phyloP scores from a whole-genome alignment of 2,797 vertebrate genomes.

The Onychomys torridus region DNA sequence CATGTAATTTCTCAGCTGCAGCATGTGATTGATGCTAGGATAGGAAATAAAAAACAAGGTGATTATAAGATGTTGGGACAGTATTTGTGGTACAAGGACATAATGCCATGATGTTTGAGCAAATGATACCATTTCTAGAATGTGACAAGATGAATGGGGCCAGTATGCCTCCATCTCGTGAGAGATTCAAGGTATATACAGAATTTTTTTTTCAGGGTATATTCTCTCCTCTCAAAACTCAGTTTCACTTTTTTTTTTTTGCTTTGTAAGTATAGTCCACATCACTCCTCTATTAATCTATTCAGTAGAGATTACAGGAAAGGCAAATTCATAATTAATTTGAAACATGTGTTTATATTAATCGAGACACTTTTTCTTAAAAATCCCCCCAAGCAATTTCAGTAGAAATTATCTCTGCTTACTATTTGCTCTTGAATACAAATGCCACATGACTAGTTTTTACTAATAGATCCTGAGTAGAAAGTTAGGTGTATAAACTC shows the following conservation, averaged over 20 bases:
- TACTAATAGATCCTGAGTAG: neutral
- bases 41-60: neutral
- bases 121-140: conserved; percentile 47
- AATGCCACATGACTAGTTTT: neutral
- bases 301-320: neutral
- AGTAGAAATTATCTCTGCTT: neutral
- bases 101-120: conserved; percentile 17
- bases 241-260: neutral
- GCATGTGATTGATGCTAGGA: conserved; percentile 57
- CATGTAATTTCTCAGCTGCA: conserved; percentile 63
- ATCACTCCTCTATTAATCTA: neutral
- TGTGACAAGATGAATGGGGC: neutral
- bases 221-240: neutral
- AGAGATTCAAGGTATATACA: neutral
- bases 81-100: conserved; percentile 30
- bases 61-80: neutral
- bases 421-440: neutral
- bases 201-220: neutral
- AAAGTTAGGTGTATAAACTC: neutral
- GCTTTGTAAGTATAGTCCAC: neutral
- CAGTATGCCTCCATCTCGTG: neutral
- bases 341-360: neutral
- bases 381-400: neutral
- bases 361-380: neutral
- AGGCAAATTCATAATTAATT: neutral